phyloP scores from a whole-genome alignment of 1,140 invertebrate genomes.

The Pogonus chalceus region DNA sequence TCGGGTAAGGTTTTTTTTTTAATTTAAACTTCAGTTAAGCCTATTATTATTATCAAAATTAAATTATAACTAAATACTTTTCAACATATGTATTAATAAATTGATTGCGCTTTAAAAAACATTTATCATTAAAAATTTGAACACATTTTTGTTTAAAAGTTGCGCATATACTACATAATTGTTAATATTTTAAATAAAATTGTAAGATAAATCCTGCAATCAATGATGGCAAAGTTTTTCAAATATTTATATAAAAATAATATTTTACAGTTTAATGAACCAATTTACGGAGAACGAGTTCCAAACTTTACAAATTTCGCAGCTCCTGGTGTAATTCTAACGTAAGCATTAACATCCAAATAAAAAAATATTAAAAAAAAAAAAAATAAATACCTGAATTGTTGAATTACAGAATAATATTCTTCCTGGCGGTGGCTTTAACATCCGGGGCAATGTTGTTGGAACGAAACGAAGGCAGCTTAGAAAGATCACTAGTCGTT shows the following conservation, averaged over 20 bases:
- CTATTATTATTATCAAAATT: no score
- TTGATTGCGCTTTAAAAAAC: no score
- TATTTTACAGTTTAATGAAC: conserved; percentile 40
- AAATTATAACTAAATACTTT: not conserved
- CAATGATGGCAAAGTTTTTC: no score
- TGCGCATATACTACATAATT: no score
- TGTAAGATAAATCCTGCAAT: no score
- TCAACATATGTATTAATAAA: not conserved
- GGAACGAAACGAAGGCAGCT: conserved; percentile 83
- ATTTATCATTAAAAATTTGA: no score
- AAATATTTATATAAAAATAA: no score
- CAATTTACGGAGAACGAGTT: conserved; percentile 72
- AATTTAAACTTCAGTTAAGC: no score
- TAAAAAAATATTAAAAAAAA: not conserved
- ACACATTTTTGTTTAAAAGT: no score
- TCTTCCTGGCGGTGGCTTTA: conserved; percentile 86
- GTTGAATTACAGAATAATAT: conserved; percentile 68
- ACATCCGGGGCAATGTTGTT: conserved; percentile 86
- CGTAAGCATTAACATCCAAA: conserved; percentile 43
- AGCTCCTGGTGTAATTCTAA: conserved; percentile 87
- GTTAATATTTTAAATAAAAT: no score
- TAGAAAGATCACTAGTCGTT: conserved; percentile 78
- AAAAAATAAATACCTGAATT: conserved; percentile 6
- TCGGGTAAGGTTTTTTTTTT: not conserved
- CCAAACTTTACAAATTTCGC: conserved; percentile 93